Conservation (phyloP, 2,797 vertebrate species). For the Sebastiscus tertius region DNA sequence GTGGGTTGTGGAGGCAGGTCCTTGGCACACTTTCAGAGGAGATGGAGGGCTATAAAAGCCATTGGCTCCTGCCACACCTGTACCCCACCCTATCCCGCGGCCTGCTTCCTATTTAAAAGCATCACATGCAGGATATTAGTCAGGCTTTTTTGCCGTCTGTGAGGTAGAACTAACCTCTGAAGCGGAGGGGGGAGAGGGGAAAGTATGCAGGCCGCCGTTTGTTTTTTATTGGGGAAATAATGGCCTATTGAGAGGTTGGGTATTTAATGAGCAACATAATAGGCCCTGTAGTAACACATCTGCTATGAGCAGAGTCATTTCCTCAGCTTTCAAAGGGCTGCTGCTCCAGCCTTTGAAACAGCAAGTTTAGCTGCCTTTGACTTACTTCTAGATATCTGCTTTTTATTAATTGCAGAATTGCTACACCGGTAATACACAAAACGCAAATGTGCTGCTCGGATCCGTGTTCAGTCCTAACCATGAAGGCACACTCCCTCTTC, state of each 20-base stretch:
- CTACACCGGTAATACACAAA: constrained; percentile 55
- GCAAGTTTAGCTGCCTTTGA: constrained; percentile 68
- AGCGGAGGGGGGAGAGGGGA: constrained; percentile 67
- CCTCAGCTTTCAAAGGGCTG: constrained; percentile 83
- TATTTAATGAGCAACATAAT: constrained; percentile 88
- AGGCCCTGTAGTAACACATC: constrained; percentile 86
- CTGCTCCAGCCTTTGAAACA: constrained; percentile 71
- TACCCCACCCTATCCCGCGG: constrained; percentile 73
- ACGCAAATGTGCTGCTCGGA: constrained; percentile 48
- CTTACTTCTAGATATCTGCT: constrained; percentile 69
- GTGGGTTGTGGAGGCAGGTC: constrained; percentile 74
- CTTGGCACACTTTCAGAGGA: constrained; percentile 85
- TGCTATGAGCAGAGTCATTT: constrained; percentile 84
- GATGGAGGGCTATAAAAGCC: constrained; percentile 80
- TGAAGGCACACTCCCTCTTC: constrained; percentile 48
- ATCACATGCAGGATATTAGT: constrained; percentile 87
- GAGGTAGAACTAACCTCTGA: constrained; percentile 82
- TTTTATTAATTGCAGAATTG: constrained; percentile 78
- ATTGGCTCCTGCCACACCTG: constrained; percentile 85
- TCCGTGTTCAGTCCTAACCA: constrained; percentile 50
- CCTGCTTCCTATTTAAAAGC: constrained; percentile 86
- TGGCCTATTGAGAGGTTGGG: constrained; percentile 86
- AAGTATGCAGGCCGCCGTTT: constrained; percentile 80
- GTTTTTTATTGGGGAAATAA: constrained; percentile 88
- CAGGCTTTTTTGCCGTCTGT: constrained; percentile 81